Evolutionary conservation across 1,140 invertebrate genomes (phyloP).

Genomic region (Kradibia gibbosae): DNA sequence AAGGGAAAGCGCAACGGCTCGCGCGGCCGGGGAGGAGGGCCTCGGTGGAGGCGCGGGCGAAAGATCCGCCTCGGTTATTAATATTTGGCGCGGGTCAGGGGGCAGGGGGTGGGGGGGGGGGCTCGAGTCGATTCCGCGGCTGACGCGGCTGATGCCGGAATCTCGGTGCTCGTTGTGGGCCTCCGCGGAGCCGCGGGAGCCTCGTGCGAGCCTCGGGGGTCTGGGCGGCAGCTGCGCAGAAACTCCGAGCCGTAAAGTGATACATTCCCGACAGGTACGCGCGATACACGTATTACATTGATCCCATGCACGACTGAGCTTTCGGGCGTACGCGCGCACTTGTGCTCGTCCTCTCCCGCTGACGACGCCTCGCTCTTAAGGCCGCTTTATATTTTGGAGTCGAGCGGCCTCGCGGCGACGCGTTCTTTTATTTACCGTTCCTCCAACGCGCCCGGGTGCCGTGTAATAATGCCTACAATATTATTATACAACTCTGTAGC

Average conservation of each 20-base stretch:
- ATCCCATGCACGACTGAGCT: conserved; percentile 26
- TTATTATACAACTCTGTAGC: not conserved
- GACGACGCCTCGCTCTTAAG: not conserved
- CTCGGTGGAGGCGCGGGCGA: too few relatives aligned
- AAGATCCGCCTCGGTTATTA: not conserved
- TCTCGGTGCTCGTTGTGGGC: not conserved
- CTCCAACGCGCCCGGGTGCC: not conserved
- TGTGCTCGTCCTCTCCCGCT: not conserved
- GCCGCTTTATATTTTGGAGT: not conserved
- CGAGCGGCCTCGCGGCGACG: not conserved
- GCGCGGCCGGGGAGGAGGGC: not conserved
- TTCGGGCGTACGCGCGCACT: not conserved
- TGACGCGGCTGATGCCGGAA: not conserved
- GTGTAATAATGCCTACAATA: not conserved
- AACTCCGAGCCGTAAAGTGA: conserved; percentile 6
- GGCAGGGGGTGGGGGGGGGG: not conserved
- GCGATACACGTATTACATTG: conserved; percentile 25
- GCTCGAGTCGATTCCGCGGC: not conserved
- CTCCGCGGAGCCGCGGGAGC: not conserved
- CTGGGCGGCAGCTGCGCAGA: conserved; percentile 15
- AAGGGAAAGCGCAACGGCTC: not conserved
- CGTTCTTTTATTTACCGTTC: not conserved
- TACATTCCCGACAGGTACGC: conserved; percentile 9
- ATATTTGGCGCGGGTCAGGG: not conserved
- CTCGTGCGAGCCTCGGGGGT: conserved; percentile 1